phyloP scores from a whole-genome alignment of 2,113 vertebrate species.

The Platysteira castanea region DNA sequence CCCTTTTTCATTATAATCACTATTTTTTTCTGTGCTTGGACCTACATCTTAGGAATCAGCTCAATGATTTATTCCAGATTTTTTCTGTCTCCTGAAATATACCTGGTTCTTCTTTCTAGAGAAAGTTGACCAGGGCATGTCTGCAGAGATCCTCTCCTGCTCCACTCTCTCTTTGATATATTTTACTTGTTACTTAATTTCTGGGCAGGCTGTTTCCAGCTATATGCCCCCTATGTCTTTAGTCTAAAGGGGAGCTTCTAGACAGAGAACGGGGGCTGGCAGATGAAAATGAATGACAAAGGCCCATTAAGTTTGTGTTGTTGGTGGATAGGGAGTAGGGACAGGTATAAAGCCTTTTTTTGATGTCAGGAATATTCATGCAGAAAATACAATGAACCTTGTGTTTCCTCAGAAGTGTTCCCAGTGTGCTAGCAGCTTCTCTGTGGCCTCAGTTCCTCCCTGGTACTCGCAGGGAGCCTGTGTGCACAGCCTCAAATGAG shows the following conservation, averaged over 20 bases:
- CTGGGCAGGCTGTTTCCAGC: background rate
- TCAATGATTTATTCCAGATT: background rate
- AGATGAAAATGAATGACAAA: background rate
- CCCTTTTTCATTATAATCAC: background rate
- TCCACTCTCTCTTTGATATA: background rate
- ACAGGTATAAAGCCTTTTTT: background rate
- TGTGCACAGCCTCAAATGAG: background rate
- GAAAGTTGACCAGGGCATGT: background rate
- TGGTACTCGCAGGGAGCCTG: rapidly evolving
- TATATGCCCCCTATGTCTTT: background rate
- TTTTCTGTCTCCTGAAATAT: background rate
- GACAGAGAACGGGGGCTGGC: background rate
- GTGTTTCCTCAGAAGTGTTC: background rate
- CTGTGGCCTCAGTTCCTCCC: background rate
- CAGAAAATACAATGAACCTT: background rate
- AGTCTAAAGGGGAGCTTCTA: background rate
- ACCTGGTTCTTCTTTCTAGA: background rate
- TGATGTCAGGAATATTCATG: background rate
- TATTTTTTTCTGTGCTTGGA: background rate
- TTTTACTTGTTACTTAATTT: background rate
- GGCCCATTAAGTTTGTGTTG: background rate
- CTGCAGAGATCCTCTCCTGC: background rate
- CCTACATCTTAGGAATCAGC: background rate
- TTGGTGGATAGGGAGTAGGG: background rate
- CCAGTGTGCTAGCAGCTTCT: background rate